These are phyloP conservation scores for Megalonaias nervosa DNA, from an alignment of 1,140 invertebrate genomes.

Conservation along the genomic window DNA sequence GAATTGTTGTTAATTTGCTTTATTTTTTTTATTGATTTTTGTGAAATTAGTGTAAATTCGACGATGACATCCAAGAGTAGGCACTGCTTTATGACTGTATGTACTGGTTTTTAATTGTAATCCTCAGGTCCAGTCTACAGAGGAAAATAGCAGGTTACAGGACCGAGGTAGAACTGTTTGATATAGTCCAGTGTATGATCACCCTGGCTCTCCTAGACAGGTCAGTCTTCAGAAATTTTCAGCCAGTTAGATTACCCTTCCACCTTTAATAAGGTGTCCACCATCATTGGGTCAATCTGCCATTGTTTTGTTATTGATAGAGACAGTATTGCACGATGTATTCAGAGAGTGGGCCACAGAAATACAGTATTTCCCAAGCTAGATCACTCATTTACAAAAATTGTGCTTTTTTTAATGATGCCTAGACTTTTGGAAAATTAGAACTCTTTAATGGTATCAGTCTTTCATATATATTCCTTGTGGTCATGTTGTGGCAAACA, in stretches of 20 bases:
- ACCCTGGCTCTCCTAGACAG: conserved; percentile 59
- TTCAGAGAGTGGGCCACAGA: neutral
- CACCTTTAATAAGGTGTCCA: no score
- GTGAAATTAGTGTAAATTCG: no score
- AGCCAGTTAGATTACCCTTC: neutral
- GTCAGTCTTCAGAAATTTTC: conserved; percentile 29
- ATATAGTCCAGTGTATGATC: conserved; percentile 57
- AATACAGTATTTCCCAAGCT: neutral
- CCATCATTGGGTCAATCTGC: neutral
- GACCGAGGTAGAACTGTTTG: conserved; percentile 61
- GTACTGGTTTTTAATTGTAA: neutral
- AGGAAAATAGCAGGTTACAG: conserved; percentile 56
- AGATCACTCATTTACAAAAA: no score
- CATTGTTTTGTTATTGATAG: neutral
- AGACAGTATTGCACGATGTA: neutral
- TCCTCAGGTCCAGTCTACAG: conserved; percentile 56
- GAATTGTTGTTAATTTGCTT: no score
- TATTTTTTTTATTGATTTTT: no score
- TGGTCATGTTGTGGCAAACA: no score
- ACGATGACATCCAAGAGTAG: neutral
- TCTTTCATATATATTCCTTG: no score
- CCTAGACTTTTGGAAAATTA: no score
- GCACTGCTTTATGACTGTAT: neutral
- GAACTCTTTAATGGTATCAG: no score
- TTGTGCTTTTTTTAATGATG: no score